Evolutionary conservation across 2,797 vertebrate species (phyloP), one percentile per base, ranked within the genome.

Genomic region (Distichodus sexfasciatus): DNA sequence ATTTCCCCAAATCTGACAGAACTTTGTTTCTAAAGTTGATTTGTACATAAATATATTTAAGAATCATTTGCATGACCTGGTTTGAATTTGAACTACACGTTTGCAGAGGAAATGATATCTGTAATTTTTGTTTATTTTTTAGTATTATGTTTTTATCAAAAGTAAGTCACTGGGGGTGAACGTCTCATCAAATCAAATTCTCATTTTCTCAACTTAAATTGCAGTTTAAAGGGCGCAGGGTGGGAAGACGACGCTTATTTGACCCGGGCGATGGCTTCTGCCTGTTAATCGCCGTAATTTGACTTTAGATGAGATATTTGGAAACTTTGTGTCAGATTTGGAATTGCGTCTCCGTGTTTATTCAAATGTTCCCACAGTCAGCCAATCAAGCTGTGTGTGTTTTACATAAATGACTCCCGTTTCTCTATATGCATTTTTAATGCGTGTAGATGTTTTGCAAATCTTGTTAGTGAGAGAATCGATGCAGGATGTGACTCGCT

Each of bases 101-200:
- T n/a, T n/a, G 74, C 65, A 81, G 82, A 85, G 81, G 12, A 80
- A 85, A 85, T 78, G 41, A n/a, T n/a, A n/a, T n/a, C n/a, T n/a
- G n/a, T n/a, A n/a, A n/a, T n/a, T n/a, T n/a, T n/a, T n/a, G n/a
- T 79, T 71, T 70, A 63, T 83, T 71, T 79, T 31, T 57, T 2
- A 23, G 40, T 76, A 69, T 65, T n/a, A n/a, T n/a, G n/a, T n/a
- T n/a, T n/a, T n/a, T n/a, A n/a, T n/a, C n/a, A n/a, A 31, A 67
- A 69, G 76, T 63, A 48, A 75, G 38, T 71, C 38, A 66, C 41
- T 15, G 41, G n/a, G 41, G 71, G 65, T 29, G 66, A 74, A 72
- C 64, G 71, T 64, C 66, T 76, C 69, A 78, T 83, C 75, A 77
- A 79, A 67, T 71, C 43, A 40, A 61, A 80, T 82, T 74, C 81